A percentile compares a stretch with the other conserved stretches of the same genome.
Evolutionary conservation across 2,797 vertebrate genomes (phyloP).

Genomic region (Brachyalestes nurse): DNA sequence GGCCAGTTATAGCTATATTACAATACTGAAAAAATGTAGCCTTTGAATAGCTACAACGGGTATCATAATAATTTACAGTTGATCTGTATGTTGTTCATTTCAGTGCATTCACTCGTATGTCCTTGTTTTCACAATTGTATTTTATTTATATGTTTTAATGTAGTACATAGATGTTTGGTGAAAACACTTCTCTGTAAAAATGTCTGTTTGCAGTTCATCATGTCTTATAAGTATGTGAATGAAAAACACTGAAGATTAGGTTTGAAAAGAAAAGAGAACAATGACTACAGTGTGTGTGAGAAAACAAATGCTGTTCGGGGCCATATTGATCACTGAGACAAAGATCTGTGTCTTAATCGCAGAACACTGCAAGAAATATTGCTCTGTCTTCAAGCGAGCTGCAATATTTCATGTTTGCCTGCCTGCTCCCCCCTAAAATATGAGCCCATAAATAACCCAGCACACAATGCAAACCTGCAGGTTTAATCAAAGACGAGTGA

Average conservation of each 20-base stretch:
- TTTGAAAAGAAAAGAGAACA: neutral
- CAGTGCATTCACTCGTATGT: too few species aligned
- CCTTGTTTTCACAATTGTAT: too few species aligned
- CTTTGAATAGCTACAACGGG: too few species aligned
- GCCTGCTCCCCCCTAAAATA: conserved; percentile 12
- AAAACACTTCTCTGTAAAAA: neutral
- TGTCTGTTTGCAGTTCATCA: neutral
- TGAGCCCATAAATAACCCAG: conserved; percentile 45
- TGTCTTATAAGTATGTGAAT: neutral
- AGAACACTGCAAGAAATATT: conserved; percentile 34
- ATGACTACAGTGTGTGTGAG: neutral
- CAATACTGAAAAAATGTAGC: too few species aligned
- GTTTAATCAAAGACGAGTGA: conserved; percentile 42
- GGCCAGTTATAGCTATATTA: too few species aligned
- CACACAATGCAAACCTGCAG: conserved; percentile 29
- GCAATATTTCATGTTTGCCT: conserved; percentile 40
- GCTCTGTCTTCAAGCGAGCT: neutral
- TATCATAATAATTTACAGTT: too few species aligned
- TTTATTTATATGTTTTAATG: too few species aligned
- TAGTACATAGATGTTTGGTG: too few species aligned
- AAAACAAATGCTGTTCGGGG: neutral
- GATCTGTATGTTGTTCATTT: too few species aligned
- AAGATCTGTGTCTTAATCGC: conserved; percentile 37
- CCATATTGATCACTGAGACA: conserved; percentile 14
- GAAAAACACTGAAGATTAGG: neutral